Evolutionary conservation across 2,888 invertebrate genomes (phyloP).

Genomic region (Orthosia incerta): DNA sequence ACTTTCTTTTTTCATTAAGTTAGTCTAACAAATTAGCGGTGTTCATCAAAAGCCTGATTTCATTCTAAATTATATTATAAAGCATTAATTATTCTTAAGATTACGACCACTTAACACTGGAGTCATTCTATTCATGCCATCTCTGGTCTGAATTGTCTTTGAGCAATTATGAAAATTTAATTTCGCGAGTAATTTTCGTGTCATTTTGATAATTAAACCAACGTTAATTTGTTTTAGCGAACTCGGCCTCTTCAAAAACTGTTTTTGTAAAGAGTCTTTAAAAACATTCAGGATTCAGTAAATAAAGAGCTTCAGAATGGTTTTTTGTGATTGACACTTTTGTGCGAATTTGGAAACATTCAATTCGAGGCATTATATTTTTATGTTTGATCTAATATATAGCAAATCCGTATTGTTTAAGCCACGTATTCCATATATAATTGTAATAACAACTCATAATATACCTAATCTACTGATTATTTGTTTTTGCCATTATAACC

Average conservation of each 20-base stretch:
- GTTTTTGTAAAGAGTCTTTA: conserved; percentile 1
- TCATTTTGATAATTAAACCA: conserved; percentile 16
- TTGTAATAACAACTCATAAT: too few relatives aligned
- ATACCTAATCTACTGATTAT: too few relatives aligned
- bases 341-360: neutral
- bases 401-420: too few relatives aligned
- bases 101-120: conserved; percentile 7
- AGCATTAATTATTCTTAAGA: conserved; percentile 13
- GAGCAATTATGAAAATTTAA: conserved; percentile 24
- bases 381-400: too few relatives aligned
- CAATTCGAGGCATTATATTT: neutral
- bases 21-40: neutral
- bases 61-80: neutral
- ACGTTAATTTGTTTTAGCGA: conserved; percentile 12
- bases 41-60: conserved; percentile 10
- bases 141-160: conserved; percentile 20
- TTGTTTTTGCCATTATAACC: too few relatives aligned
- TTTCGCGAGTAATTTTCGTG: conserved; percentile 9
- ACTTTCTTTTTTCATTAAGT: neutral
- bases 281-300: neutral
- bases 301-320: neutral
- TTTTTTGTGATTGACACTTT: neutral
- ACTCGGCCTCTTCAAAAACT: neutral
- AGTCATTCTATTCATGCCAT: conserved; percentile 9
- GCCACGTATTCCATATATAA: too few relatives aligned